A percentile compares a stretch with the other conserved stretches of the same genome.
phyloP scores from a whole-genome alignment of 37 sponge, comb jelly and placozoan genomes.

The Hexactinellida sp. region DNA sequence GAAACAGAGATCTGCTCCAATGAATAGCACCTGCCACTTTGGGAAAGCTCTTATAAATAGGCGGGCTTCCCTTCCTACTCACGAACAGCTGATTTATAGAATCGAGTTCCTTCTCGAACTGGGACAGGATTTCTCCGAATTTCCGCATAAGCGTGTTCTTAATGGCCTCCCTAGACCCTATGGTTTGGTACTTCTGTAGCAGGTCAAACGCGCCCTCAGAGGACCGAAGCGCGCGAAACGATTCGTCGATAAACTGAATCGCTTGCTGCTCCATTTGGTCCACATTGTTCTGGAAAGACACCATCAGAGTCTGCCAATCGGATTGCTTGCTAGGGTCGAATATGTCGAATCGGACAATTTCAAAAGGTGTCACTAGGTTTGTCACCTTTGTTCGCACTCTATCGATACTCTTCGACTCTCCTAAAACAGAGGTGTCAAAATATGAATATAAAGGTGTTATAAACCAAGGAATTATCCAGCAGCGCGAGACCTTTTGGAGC shows the following conservation, averaged over 20 bases:
- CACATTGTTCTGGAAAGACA: conserved; percentile 78
- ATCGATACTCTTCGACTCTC: conserved; percentile 17
- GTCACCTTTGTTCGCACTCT: neutral
- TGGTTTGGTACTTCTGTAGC: conserved; percentile 92
- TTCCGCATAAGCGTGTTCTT: conserved; percentile 90
- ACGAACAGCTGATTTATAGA: conserved; percentile 59
- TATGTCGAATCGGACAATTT: neutral
- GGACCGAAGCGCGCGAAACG: conserved; percentile 86
- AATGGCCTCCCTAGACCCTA: conserved; percentile 79
- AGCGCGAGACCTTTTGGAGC: too few species aligned
- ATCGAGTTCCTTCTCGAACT: conserved; percentile 89
- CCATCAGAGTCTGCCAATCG: conserved; percentile 76
- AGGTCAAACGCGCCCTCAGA: conserved; percentile 98
- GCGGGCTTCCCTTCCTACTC: conserved; percentile 57
- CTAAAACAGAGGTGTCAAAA: neutral
- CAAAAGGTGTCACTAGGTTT: conserved; percentile 17
- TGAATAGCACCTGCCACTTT: conserved; percentile 92
- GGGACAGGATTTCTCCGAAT: conserved; percentile 78
- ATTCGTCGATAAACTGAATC: conserved; percentile 83
- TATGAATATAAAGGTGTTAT: neutral
- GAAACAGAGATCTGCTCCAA: conserved; percentile 90
- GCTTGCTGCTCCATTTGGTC: conserved; percentile 81
- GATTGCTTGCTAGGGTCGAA: conserved; percentile 6
- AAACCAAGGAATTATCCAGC: too few species aligned
- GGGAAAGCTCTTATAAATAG: conserved; percentile 79